Evolutionary conservation across 1,140 invertebrate species (phyloP).

Genomic region (Aporrectodea caliginosa): DNA sequence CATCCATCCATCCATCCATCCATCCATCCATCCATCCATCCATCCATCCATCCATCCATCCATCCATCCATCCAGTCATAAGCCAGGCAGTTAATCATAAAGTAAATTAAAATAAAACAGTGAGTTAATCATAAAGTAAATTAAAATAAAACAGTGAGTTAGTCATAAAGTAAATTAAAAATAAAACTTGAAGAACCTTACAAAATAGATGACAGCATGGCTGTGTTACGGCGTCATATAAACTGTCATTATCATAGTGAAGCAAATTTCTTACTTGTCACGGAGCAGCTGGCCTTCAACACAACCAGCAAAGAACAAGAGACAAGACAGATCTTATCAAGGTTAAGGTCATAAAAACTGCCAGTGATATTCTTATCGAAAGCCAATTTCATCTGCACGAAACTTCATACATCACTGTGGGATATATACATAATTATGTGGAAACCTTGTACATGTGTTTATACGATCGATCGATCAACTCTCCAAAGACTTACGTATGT

Average conservation of each 20-base stretch:
- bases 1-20: no score
- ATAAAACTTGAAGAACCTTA: no score
- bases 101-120: no score
- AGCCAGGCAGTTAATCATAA: no score
- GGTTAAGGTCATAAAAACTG: not conserved
- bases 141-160: not conserved
- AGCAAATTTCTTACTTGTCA: slow-evolving; percentile 76
- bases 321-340: slow-evolving; percentile 70
- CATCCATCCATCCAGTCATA: no score
- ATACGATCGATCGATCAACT: not conserved
- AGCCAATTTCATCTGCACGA: not conserved
- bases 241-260: not conserved
- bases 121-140: no score
- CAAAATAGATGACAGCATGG: no score
- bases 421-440: not conserved
- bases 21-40: no score
- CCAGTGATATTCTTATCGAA: not conserved
- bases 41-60: no score
- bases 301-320: slow-evolving; percentile 88
- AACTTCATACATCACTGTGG: not conserved
- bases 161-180: no score
- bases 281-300: slow-evolving; percentile 89
- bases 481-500: not conserved
- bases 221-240: not conserved
- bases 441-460: not conserved